phyloP scores from a whole-genome alignment of 2,888 invertebrate species.

The Exephanes ischioxanthus region DNA sequence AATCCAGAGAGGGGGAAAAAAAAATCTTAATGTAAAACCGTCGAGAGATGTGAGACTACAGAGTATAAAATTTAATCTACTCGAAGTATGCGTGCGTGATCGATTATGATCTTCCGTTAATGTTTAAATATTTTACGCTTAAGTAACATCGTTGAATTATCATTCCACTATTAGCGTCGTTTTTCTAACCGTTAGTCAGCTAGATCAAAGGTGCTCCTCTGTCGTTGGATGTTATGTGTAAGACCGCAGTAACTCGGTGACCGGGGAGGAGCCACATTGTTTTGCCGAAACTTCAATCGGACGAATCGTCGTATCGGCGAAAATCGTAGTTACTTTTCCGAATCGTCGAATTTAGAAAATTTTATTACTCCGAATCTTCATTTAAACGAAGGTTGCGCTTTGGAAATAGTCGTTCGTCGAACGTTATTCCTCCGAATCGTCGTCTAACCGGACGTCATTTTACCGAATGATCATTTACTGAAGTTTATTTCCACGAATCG shows the following conservation, averaged over 20 bases:
- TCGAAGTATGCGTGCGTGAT: not conserved
- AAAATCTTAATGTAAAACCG: slow-evolving; percentile 7
- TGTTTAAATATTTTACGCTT: slow-evolving; percentile 13
- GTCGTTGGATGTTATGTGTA: slow-evolving; percentile 1
- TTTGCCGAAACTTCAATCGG: too few species aligned
- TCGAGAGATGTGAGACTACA: slow-evolving; percentile 35
- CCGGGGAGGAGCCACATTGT: not conserved
- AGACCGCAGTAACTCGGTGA: slow-evolving; percentile 9
- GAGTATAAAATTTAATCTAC: slow-evolving; percentile 22
- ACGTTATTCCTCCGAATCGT: too few species aligned
- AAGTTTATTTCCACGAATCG: too few species aligned
- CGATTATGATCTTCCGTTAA: slow-evolving; percentile 54
- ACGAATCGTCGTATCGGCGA: too few species aligned
- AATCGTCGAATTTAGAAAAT: too few species aligned
- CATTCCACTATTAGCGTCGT: slow-evolving; percentile 23
- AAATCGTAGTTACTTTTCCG: too few species aligned
- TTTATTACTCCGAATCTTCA: too few species aligned
- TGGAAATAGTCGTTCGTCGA: too few species aligned
- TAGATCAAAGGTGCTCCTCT: not conserved
- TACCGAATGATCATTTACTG: too few species aligned
- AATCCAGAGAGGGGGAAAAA: not conserved
- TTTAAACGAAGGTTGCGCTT: too few species aligned
- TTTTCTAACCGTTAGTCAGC: not conserved
- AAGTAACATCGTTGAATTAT: slow-evolving; percentile 25
- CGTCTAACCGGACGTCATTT: too few species aligned